These are phyloP conservation scores for Strigamia maritima DNA, from an alignment of 2,888 invertebrate species.

Conservation along the genomic window DNA sequence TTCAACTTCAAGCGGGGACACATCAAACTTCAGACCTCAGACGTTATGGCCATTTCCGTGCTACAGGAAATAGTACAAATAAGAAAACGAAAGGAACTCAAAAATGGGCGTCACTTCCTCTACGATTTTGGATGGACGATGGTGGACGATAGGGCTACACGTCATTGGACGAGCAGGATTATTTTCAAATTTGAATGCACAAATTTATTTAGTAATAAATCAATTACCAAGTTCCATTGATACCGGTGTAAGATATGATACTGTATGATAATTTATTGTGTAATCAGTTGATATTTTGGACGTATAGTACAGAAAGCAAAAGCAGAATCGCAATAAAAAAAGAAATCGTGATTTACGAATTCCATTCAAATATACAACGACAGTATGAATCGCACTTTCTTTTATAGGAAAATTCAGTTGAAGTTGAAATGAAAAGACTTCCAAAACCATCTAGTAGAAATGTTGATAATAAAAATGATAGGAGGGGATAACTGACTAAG, in stretches of 20 bases:
- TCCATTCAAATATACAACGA: background rate
- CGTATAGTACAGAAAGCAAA: background rate
- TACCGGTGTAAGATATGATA: background rate
- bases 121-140: background rate
- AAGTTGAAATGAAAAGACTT: slow-evolving; percentile 32
- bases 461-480: slow-evolving; percentile 34
- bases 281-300: background rate
- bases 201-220: background rate
- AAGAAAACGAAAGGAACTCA: background rate
- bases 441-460: slow-evolving; percentile 22
- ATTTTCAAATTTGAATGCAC: background rate
- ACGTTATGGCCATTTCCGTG: no score
- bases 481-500: slow-evolving; percentile 26
- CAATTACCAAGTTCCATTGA: background rate
- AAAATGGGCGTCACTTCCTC: background rate
- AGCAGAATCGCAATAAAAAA: background rate
- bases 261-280: background rate
- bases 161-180: background rate
- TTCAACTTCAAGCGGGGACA: background rate
- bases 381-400: background rate
- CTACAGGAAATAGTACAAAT: background rate
- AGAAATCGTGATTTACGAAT: background rate
- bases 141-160: background rate
- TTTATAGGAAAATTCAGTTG: slow-evolving; percentile 18
- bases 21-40: no score